Evolutionary conservation across 2,888 invertebrate species (phyloP).

Genomic region (Gasteruption jaculator): DNA sequence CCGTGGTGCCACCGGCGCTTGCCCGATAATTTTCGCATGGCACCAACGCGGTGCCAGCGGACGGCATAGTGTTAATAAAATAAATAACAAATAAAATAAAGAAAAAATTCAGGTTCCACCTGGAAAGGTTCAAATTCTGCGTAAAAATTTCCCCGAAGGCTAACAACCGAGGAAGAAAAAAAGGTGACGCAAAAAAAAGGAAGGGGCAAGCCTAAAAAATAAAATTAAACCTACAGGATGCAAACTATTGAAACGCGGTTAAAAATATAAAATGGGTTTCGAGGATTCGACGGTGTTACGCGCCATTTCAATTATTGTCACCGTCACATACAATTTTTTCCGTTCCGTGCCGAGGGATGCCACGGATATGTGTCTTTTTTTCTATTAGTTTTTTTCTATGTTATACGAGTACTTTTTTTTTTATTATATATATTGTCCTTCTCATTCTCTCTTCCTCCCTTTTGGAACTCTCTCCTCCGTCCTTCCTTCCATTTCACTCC

Average conservation of each 20-base stretch:
- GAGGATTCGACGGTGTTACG: conserved; percentile 46
- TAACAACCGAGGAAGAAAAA: too few species aligned
- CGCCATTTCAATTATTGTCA: conserved; percentile 45
- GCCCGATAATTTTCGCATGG: too few species aligned
- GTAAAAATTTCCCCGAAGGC: conserved; percentile 23
- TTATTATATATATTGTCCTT: too few species aligned
- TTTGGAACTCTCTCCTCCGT: conserved; percentile 18
- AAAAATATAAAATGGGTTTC: conserved; percentile 47
- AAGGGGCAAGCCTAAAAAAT: too few species aligned
- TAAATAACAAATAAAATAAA: too few species aligned
- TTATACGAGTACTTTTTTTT: too few species aligned
- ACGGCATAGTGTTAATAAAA: too few species aligned
- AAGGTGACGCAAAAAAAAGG: too few species aligned
- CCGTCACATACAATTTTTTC: conserved; percentile 39
- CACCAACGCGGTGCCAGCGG: too few species aligned
- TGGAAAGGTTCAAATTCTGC: conserved; percentile 24
- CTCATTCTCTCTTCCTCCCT: neutral
- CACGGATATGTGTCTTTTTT: conserved; percentile 24
- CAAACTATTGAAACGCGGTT: conserved; percentile 40
- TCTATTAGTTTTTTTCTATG: conserved; percentile 24
- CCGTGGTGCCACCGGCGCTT: too few species aligned
- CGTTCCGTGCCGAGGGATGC: conserved; percentile 35
- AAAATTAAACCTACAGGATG: too few species aligned
- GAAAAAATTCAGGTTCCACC: too few species aligned
- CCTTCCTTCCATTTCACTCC: conserved; percentile 26